Evolutionary conservation across 2,113 vertebrate genomes (phyloP).

Genomic region (Eira barbara): DNA sequence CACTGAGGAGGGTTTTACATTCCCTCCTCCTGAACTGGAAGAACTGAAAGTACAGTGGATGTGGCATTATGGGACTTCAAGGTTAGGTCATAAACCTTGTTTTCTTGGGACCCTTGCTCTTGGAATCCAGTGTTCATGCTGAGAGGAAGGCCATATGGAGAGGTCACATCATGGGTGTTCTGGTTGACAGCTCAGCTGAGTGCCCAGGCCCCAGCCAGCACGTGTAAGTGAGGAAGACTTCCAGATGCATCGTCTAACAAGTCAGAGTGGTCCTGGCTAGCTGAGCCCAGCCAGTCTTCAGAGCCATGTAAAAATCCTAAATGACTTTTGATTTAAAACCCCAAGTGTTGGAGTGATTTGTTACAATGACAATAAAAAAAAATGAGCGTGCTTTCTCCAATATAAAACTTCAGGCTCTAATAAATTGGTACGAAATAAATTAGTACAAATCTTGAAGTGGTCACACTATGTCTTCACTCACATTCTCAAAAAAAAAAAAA

Average conservation of each 20-base stretch:
- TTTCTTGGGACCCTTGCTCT: background rate
- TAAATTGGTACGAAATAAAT: background rate
- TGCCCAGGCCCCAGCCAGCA: no score
- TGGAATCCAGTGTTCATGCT: background rate
- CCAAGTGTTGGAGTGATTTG: background rate
- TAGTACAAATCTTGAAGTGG: background rate
- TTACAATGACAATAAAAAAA: background rate
- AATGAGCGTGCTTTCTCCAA: background rate
- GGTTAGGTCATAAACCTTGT: background rate
- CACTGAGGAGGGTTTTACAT: background rate
- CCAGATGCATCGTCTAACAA: background rate
- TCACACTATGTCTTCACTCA: background rate
- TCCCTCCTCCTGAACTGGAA: background rate
- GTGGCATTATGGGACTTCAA: background rate
- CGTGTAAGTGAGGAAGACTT: background rate
- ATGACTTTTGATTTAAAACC: background rate
- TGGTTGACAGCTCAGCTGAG: background rate
- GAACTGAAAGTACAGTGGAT: background rate
- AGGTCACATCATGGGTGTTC: background rate
- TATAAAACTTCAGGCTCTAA: background rate
- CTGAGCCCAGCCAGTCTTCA: background rate
- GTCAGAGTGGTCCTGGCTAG: background rate
- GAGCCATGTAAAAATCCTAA: background rate
- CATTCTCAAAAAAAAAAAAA: background rate
- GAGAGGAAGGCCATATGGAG: background rate